Evolutionary conservation across 30 jellyfish, hydroid and myxozoan genomes (phyloP), one percentile per base, ranked within the genome.

Genomic region (Rhopilema esculentum): DNA sequence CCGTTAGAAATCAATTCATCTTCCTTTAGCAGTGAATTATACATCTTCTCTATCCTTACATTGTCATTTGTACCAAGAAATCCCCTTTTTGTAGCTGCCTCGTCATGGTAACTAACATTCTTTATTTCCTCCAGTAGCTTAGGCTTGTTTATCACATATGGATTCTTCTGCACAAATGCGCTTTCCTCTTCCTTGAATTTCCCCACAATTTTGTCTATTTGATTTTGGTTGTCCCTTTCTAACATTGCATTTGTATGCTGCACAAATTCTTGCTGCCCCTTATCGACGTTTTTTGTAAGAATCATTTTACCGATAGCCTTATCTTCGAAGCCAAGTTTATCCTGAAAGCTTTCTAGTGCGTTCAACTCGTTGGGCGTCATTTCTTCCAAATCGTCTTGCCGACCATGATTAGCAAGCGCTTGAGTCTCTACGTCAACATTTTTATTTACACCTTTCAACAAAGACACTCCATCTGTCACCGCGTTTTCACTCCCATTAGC

Each of bases 121-220:
- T 48, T 48, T 26, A 86, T 66, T 0, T 66, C 65, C 30, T 85
- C 88, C 27, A 85, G 29, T 17, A 85, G 79, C 71, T 69, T 85
- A 27, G 79, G 72, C 49, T 91, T 91, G 72, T 91, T 92, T 1
- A 71, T 68, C 20, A 86, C 97, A 29, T 21, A 91, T 1, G 97
- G 97, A 75, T 91, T 86, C 80, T 91, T 91, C 65, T 84, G 71
- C 26, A 91, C 72, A 33, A 91, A 91, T 15, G 85, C 33, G 20
- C 84, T 85, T 61, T 85, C 94, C 52, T 73, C 94, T 1, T 69
- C 71, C 57, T 74, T 75, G 63, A 72, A 32, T 48, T 74, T 85
- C 20, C 71, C 79, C 9, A 85, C 25, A 2, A 85, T 82, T 17
- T 72, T 85, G 74, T 85, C 88, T 22, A 85, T 50, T 57, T 73